phyloP scores from a whole-genome alignment of 2,113 vertebrate species.

The Phycodurus eques region DNA sequence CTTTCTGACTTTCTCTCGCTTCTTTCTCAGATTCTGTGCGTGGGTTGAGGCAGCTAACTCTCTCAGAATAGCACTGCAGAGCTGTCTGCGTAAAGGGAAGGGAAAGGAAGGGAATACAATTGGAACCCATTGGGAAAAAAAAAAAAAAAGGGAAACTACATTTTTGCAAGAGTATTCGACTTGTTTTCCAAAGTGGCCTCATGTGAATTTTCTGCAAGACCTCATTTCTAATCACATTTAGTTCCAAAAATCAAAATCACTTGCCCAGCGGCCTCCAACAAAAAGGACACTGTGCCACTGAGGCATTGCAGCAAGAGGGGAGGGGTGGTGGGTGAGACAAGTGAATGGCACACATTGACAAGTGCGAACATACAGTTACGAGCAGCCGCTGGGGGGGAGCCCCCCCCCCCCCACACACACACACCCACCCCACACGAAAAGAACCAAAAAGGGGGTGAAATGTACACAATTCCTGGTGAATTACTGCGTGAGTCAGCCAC shows the following conservation, averaged over 20 bases:
- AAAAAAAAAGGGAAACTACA: background rate
- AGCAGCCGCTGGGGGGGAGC: background rate
- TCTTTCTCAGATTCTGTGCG: conserved; percentile 77
- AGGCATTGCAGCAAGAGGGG: background rate
- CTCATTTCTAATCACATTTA: background rate
- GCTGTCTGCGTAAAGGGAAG: conserved; percentile 69
- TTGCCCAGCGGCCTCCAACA: background rate
- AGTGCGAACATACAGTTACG: background rate
- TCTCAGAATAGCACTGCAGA: conserved; percentile 82
- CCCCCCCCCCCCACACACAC: too few species aligned
- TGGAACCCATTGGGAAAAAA: conserved; percentile 48
- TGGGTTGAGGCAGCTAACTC: conserved; percentile 80
- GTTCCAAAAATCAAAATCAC: background rate
- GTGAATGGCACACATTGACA: background rate
- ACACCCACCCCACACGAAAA: background rate
- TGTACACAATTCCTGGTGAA: background rate
- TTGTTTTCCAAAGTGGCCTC: too few species aligned
- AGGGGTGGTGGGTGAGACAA: background rate
- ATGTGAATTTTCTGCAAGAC: background rate
- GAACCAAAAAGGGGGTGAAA: background rate
- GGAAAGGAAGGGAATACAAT: conserved; percentile 33
- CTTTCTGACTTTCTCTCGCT: conserved; percentile 65
- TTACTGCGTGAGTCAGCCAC: background rate
- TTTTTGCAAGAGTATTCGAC: background rate
- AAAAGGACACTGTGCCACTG: background rate